Conservation (phyloP, 2,797 vertebrate genomes). For the Neosalanx taihuensis region DNA sequence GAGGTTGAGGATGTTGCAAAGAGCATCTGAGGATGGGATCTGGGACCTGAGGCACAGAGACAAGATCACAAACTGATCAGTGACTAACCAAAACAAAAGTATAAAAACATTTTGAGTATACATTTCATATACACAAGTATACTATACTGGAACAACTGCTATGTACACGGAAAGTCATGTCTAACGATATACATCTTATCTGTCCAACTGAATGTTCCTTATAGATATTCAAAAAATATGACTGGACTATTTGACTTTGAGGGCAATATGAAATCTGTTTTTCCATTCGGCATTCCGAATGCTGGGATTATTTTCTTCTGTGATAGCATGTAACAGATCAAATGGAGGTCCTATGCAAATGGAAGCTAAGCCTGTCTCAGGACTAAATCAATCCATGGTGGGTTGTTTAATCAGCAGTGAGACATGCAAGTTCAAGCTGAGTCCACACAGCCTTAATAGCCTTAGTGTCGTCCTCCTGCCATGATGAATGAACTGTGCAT, state of each 20-base stretch:
- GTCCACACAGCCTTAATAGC: not conserved
- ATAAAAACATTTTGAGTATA: too few relatives aligned
- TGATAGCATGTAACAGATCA: not conserved
- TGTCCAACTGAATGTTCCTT: too few relatives aligned
- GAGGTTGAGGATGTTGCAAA: constrained; percentile 52
- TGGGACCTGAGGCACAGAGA: constrained; percentile 37
- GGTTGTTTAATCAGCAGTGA: constrained; percentile 1
- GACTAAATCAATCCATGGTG: constrained; percentile 3
- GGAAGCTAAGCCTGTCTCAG: not conserved
- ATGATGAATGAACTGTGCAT: constrained; percentile 19
- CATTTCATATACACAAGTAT: too few relatives aligned
- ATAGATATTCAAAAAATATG: too few relatives aligned
- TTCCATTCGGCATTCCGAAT: not conserved
- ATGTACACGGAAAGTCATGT: too few relatives aligned
- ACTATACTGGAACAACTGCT: too few relatives aligned
- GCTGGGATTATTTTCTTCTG: not conserved
- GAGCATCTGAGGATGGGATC: constrained; percentile 47
- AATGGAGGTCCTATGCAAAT: not conserved
- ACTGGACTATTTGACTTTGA: not conserved
- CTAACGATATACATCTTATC: too few relatives aligned
- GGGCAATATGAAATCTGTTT: not conserved
- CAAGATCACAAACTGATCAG: not conserved
- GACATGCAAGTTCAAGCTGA: not conserved
- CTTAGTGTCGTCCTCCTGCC: not conserved
- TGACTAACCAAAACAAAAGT: not conserved